Conservation (phyloP, 2,888 invertebrate genomes). For the Drosophila colorata region DNA sequence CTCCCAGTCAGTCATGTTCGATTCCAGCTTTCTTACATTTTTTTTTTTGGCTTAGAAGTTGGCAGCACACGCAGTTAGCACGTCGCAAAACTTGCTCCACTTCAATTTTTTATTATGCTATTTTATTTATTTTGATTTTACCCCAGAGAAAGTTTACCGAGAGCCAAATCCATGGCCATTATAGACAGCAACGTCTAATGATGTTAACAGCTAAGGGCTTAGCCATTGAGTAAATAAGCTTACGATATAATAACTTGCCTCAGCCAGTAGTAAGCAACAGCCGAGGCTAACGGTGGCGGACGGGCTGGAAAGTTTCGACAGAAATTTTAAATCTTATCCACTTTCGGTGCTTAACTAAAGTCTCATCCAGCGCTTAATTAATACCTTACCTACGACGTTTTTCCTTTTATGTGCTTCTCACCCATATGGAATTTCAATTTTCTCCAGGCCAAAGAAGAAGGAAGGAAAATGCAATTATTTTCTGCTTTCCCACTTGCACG, state of each 20-base stretch:
- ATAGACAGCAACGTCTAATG: conserved; percentile 60
- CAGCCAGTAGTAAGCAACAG: neutral
- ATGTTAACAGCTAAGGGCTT: conserved; percentile 74
- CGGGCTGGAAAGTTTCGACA: neutral
- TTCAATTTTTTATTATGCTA: conserved; percentile 79
- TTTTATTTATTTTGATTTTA: conserved; percentile 76
- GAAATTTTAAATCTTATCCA: conserved; percentile 3
- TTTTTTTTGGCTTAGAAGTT: conserved; percentile 36
- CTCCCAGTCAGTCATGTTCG: neutral
- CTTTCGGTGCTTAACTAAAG: conserved; percentile 17
- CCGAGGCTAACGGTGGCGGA: neutral
- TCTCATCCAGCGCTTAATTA: conserved; percentile 47
- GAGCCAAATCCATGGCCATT: conserved; percentile 12
- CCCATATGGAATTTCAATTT: conserved; percentile 72
- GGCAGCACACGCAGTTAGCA: conserved; percentile 66
- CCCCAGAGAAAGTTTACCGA: conserved; percentile 60
- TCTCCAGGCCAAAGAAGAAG: conserved; percentile 22
- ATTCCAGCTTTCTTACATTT: neutral
- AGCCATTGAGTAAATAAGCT: conserved; percentile 66
- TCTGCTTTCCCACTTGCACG: conserved; percentile 49
- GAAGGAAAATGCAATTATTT: conserved; percentile 71
- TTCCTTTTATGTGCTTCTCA: conserved; percentile 8
- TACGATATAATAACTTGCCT: conserved; percentile 66
- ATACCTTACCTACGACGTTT: conserved; percentile 22
- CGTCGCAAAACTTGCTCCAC: conserved; percentile 68